Evolutionary conservation across 2,888 invertebrate genomes (phyloP).

Genomic region (Nephrocerus scutellatus): DNA sequence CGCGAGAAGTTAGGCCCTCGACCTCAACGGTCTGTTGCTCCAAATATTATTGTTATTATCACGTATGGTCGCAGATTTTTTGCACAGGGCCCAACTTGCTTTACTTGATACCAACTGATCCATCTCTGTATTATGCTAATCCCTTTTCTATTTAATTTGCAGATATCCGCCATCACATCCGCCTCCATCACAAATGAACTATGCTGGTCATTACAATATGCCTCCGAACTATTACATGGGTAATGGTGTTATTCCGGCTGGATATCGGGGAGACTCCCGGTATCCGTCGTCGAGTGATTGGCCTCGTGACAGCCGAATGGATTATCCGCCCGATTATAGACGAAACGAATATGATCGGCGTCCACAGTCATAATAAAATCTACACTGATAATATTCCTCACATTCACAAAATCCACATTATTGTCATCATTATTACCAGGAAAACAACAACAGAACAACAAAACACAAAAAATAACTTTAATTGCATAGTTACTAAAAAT

Average conservation of each 20-base stretch:
- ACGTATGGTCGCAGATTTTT: neutral
- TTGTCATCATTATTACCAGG: neutral
- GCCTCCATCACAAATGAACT: conserved; percentile 32
- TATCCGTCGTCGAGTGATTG: conserved; percentile 41
- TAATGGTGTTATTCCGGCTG: conserved; percentile 41
- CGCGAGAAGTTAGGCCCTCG: too few relatives aligned
- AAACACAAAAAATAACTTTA: conserved; percentile 8
- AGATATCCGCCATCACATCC: conserved; percentile 40
- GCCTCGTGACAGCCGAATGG: conserved; percentile 38
- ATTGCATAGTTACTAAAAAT: conserved; percentile 21
- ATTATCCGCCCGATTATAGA: conserved; percentile 54
- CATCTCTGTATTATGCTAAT: neutral
- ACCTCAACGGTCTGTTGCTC: too few relatives aligned
- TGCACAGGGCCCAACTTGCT: neutral
- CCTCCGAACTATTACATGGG: conserved; percentile 46
- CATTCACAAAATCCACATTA: neutral
- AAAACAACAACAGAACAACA: too few relatives aligned
- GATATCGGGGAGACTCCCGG: conserved; percentile 51
- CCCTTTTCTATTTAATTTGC: conserved; percentile 3
- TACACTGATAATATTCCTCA: neutral
- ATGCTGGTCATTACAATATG: conserved; percentile 42
- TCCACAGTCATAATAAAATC: conserved; percentile 34
- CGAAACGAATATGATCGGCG: conserved; percentile 40
- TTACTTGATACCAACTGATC: neutral
- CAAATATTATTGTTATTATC: too few relatives aligned